These are phyloP conservation scores for Drosophila aldrichi DNA, from an alignment of 2,888 invertebrate genomes.

Conservation along the genomic window DNA sequence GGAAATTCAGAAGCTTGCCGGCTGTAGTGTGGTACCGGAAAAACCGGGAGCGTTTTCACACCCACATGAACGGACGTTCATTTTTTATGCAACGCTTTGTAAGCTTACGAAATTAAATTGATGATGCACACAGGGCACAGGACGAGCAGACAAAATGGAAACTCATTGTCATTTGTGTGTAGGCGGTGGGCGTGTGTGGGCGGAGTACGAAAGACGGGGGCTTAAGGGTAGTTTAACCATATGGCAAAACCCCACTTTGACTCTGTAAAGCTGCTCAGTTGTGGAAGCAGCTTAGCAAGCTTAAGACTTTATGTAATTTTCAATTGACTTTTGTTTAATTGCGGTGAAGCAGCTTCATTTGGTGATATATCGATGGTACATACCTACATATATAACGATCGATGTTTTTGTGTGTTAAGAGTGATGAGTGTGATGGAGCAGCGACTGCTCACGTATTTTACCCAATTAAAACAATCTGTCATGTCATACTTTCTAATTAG, in stretches of 20 bases:
- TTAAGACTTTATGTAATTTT: conserved; percentile 66
- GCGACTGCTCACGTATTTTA: no score
- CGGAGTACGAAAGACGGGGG: background rate
- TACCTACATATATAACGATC: background rate
- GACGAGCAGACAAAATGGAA: conserved; percentile 61
- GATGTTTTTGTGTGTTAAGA: background rate
- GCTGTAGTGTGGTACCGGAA: conserved; percentile 11
- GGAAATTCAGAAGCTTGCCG: conserved; percentile 36
- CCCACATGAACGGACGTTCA: conserved; percentile 62
- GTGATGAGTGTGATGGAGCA: background rate
- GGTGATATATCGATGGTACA: conserved; percentile 3
- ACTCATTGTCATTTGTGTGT: conserved; percentile 58
- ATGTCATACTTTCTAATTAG: no score
- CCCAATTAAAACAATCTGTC: background rate
- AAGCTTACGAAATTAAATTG: conserved; percentile 77
- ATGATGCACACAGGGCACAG: conserved; percentile 59
- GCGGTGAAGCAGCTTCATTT: conserved; percentile 18
- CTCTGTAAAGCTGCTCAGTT: conserved; percentile 35
- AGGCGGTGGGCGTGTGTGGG: background rate
- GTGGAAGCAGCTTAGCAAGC: conserved; percentile 43
- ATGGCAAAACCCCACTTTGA: conserved; percentile 37
- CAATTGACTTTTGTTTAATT: conserved; percentile 76
- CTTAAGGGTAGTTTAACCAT: conserved; percentile 30
- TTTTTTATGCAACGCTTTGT: conserved; percentile 76
- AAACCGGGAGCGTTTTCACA: conserved; percentile 54